Percentiles rank a stretch among this genome's conserved stretches.
Conservation (phyloP, 2,113 vertebrate genomes). For the Dipodomys spectabilis region DNA sequence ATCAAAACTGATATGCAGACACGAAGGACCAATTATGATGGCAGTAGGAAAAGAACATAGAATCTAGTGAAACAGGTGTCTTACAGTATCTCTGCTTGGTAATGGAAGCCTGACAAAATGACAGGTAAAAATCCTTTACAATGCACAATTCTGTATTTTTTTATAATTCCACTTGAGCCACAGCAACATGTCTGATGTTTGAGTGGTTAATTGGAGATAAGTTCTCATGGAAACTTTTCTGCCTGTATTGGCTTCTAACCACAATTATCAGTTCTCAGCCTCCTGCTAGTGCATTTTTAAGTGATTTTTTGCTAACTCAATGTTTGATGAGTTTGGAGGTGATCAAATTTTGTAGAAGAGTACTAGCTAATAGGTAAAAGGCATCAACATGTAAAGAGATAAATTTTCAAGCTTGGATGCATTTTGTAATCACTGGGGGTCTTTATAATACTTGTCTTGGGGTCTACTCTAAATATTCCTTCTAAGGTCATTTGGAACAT, state of each 20-base stretch:
- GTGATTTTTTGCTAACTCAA: neutral
- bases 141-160: neutral
- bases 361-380: neutral
- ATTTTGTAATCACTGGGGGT: neutral
- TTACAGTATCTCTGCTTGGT: neutral
- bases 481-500: neutral
- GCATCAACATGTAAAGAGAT: neutral
- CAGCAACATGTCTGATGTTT: no score
- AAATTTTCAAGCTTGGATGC: neutral
- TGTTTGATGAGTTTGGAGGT: neutral
- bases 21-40: slow-evolving; percentile 6
- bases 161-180: neutral
- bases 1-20: slow-evolving; percentile 40
- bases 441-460: neutral
- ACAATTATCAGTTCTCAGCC: no score
- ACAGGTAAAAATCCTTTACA: neutral
- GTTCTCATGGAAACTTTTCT: no score
- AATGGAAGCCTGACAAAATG: slow-evolving; percentile 10
- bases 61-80: neutral
- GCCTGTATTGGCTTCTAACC: no score
- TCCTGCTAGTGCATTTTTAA: neutral
- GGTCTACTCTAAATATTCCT: neutral
- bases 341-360: neutral
- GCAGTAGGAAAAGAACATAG: neutral
- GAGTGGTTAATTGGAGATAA: no score